Conservation (phyloP, 2,797 vertebrate genomes). For the Echeneis naucrates region DNA sequence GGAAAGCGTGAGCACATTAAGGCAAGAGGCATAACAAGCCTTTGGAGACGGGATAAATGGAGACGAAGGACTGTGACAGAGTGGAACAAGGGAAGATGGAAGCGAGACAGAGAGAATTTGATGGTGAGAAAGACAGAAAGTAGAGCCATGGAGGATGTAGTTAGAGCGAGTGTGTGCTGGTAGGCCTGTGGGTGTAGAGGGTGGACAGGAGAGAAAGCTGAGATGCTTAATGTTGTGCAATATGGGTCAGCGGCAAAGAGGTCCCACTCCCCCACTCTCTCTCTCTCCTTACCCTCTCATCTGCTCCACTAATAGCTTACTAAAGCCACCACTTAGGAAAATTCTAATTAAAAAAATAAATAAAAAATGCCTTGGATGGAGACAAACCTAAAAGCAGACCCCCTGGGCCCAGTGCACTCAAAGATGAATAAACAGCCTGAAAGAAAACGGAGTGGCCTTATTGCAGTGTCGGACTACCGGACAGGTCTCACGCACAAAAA, state of each 20-base stretch:
- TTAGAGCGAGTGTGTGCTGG: slow-evolving; percentile 27
- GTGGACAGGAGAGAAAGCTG: slow-evolving; percentile 35
- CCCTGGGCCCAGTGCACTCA: slow-evolving; percentile 19
- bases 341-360: slow-evolving; percentile 57
- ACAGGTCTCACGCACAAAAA: neutral
- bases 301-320: slow-evolving; percentile 55
- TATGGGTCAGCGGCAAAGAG: slow-evolving; percentile 66
- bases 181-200: slow-evolving; percentile 46
- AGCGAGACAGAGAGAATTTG: slow-evolving; percentile 18
- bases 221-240: slow-evolving; percentile 65
- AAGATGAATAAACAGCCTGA: slow-evolving; percentile 57
- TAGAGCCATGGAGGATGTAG: neutral
- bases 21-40: slow-evolving; percentile 64
- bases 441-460: slow-evolving; percentile 58
- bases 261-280: slow-evolving; percentile 28
- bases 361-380: slow-evolving; percentile 41
- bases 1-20: slow-evolving; percentile 59
- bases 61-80: slow-evolving; percentile 54
- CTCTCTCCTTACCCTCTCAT: slow-evolving; percentile 26
- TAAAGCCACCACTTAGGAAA: slow-evolving; percentile 61
- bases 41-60: slow-evolving; percentile 68
- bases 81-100: slow-evolving; percentile 21
- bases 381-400: slow-evolving; percentile 47
- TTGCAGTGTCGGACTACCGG: slow-evolving; percentile 2
- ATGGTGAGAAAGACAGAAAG: slow-evolving; percentile 28